Evolutionary conservation across 2,888 invertebrate genomes (phyloP).

Genomic region (Andricus curvator): DNA sequence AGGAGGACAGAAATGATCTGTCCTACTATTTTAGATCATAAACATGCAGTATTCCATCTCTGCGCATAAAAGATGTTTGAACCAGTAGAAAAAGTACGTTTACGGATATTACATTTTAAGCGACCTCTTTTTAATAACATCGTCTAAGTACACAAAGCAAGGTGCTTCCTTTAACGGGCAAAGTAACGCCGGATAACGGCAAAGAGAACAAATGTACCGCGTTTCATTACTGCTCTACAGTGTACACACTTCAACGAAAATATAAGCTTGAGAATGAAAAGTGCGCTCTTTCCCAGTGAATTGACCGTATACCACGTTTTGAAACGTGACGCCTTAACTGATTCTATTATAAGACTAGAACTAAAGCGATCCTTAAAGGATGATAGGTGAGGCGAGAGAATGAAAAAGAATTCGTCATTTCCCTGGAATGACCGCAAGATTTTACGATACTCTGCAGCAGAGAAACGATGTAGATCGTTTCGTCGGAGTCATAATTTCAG

Average conservation of each 20-base stretch:
- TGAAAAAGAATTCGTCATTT: constrained; percentile 39
- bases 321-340: constrained; percentile 31
- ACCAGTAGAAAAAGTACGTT: background rate
- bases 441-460: constrained; percentile 15
- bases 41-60: background rate
- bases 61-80: background rate
- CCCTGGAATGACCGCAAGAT: constrained; percentile 11
- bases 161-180: constrained; percentile 5
- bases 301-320: constrained; percentile 26
- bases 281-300: constrained; percentile 14
- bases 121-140: constrained; percentile 12
- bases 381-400: background rate
- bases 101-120: background rate
- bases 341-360: background rate
- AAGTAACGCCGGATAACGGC: background rate
- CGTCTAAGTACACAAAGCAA: background rate
- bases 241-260: background rate
- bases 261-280: constrained; percentile 25
- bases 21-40: background rate
- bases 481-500: constrained; percentile 3
- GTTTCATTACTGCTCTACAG: constrained; percentile 25
- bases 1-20: no score
- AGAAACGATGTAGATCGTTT: constrained; percentile 27
- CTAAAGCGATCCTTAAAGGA: background rate
- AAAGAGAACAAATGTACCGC: constrained; percentile 27